These are phyloP conservation scores for Serranus cabrilla DNA, from an alignment of 2,797 vertebrate species.

Conservation along the genomic window DNA sequence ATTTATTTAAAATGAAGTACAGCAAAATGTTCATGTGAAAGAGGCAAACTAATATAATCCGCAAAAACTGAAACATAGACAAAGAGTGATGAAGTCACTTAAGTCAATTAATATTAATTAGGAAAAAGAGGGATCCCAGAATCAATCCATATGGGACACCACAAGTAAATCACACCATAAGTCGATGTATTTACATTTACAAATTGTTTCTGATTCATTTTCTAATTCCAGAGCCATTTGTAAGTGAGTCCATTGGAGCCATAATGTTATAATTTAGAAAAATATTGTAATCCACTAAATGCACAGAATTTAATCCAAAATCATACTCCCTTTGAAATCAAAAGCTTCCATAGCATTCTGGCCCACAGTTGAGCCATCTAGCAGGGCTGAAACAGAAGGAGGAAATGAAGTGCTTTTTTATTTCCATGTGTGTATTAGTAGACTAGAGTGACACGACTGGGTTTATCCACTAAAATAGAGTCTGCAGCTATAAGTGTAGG, in stretches of 20 bases:
- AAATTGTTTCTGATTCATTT: neutral
- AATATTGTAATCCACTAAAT: neutral
- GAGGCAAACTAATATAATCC: neutral
- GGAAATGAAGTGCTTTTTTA: constrained; percentile 6
- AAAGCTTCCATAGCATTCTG: neutral
- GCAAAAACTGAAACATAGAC: accelerated
- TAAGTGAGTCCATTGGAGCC: neutral
- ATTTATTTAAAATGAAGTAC: neutral
- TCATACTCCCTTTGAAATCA: neutral
- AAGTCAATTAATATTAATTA: neutral
- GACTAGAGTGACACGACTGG: constrained; percentile 10
- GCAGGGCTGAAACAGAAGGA: neutral
- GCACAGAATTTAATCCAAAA: too few species aligned
- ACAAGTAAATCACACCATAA: neutral
- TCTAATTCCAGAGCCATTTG: neutral
- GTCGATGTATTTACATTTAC: neutral
- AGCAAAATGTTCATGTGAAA: neutral
- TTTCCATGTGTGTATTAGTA: constrained; percentile 40
- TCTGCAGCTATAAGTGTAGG: constrained; percentile 55
- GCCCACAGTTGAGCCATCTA: neutral
- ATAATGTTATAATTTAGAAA: neutral
- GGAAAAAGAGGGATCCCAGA: neutral
- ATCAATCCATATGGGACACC: neutral
- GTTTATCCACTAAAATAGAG: constrained; percentile 48
- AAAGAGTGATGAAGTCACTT: neutral